A percentile compares a stretch with the other conserved stretches of the same genome.
Evolutionary conservation across 1,140 invertebrate species (phyloP).

Genomic region (Dufourea novaeangliae): DNA sequence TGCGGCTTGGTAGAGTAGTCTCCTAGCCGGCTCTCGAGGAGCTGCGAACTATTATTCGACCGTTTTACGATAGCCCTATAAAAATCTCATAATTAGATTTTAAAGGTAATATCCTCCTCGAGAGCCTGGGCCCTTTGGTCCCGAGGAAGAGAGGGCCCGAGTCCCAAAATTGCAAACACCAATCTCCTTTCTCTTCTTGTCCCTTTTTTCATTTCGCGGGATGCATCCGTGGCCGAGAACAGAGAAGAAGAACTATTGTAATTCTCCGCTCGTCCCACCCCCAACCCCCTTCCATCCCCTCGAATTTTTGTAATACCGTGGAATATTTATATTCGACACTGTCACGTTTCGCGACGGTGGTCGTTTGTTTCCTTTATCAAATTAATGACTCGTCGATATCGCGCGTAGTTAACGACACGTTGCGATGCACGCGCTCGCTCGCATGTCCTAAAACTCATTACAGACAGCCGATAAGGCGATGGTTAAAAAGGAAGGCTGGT

Average conservation of each 20-base stretch:
- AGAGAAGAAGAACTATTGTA: too few relatives aligned
- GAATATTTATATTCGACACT: neutral
- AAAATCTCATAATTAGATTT: conserved; percentile 82
- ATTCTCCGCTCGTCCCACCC: too few relatives aligned
- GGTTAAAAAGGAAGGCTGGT: neutral
- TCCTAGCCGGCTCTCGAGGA: conserved; percentile 7
- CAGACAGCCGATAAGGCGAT: neutral
- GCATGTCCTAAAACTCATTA: neutral
- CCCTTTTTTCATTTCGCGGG: neutral
- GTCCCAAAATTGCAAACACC: conserved; percentile 57
- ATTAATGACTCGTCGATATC: neutral
- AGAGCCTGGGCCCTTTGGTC: conserved; percentile 10
- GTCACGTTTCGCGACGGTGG: neutral
- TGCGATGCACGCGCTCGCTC: neutral
- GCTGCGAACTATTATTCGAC: conserved; percentile 62
- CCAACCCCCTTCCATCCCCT: too few relatives aligned
- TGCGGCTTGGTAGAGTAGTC: neutral
- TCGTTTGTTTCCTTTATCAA: neutral
- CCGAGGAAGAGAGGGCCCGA: neutral
- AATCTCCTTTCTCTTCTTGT: conserved; percentile 38
- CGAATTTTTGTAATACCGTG: too few relatives aligned
- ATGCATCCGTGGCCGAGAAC: neutral
- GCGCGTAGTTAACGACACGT: neutral
- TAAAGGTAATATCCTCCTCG: conserved; percentile 78
- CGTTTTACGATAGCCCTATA: conserved; percentile 82